Conservation (phyloP, 2,888 invertebrate species). For the Drosophila yooni region DNA sequence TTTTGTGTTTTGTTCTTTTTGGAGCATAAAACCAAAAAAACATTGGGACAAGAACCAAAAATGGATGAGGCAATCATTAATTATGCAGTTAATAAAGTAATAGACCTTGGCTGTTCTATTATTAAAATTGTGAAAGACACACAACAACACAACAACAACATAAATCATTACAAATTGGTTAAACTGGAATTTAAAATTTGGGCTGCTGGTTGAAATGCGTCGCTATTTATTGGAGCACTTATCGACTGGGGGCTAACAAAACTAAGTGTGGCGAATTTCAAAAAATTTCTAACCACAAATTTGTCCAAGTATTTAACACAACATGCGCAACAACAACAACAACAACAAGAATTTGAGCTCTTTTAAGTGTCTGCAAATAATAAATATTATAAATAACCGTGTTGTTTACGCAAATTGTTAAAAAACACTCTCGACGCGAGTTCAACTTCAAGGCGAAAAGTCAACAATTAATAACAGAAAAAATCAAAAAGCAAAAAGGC, state of each 20-base stretch:
- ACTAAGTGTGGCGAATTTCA: background rate
- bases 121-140: background rate
- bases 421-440: slow-evolving; percentile 33
- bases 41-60: slow-evolving; percentile 8
- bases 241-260: background rate
- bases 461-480: slow-evolving; percentile 42
- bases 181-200: background rate
- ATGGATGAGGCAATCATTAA: slow-evolving; percentile 20
- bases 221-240: background rate
- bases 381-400: slow-evolving; percentile 22
- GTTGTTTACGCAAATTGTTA: slow-evolving; percentile 67
- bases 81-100: slow-evolving; percentile 18
- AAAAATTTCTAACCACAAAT: background rate
- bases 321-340: background rate
- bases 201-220: background rate
- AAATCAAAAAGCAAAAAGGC: slow-evolving; percentile 7
- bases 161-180: background rate
- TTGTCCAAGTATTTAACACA: background rate
- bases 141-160: background rate
- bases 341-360: background rate
- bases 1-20: slow-evolving; percentile 11
- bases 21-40: slow-evolving; percentile 3
- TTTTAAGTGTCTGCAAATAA: slow-evolving; percentile 37
- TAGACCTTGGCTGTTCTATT: slow-evolving; percentile 19
- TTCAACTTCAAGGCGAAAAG: slow-evolving; percentile 44